A percentile compares a stretch with the other conserved stretches of the same genome.
Conservation (phyloP, 2,113 vertebrate species). For the Zootoca vivipara region DNA sequence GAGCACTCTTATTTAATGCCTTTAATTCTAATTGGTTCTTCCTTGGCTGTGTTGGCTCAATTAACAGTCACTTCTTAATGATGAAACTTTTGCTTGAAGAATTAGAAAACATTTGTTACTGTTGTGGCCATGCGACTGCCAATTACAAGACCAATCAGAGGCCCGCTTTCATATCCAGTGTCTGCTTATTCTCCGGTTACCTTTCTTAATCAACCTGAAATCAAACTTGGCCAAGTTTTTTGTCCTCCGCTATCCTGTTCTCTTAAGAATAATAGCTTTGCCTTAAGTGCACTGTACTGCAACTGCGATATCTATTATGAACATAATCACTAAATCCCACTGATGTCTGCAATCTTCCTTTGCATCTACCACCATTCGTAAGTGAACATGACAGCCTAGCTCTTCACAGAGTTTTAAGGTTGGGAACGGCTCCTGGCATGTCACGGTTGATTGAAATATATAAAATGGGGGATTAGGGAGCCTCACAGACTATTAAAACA, state of each 20-base stretch:
- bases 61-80: conserved; percentile 14
- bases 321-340: conserved; percentile 16
- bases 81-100: conserved; percentile 42
- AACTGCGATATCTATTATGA: conserved; percentile 3
- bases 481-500: not conserved
- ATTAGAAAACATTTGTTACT: conserved; percentile 3
- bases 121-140: conserved; percentile 18
- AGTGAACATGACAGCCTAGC: not conserved
- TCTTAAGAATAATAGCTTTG: conserved; percentile 8
- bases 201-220: conserved; percentile 45
- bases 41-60: conserved; percentile 9
- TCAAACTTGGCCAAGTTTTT: not conserved
- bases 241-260: not conserved
- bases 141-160: conserved; percentile 18
- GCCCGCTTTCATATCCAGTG: conserved; percentile 8
- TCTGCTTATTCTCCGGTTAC: conserved; percentile 12
- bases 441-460: not conserved
- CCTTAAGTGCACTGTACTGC: not conserved
- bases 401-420: not conserved
- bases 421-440: not conserved
- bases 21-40: conserved; percentile 20
- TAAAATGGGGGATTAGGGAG: not conserved
- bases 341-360: conserved; percentile 5
- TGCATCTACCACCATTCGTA: not conserved
- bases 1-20: not conserved